phyloP scores from a whole-genome alignment of 2,888 invertebrate species.

The Actias luna region DNA sequence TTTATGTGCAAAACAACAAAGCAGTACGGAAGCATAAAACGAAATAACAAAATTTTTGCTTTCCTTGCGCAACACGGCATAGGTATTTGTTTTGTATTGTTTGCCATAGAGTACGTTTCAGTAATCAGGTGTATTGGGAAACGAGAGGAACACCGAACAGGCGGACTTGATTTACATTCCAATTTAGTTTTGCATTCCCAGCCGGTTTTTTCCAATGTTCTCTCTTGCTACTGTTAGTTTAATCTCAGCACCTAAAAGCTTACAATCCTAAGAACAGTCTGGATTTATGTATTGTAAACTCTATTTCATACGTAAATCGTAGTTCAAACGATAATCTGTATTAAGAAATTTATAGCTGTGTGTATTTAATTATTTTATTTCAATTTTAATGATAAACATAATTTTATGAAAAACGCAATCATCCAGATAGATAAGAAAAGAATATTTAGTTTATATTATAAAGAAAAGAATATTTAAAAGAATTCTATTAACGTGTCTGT shows the following conservation, averaged over 20 bases:
- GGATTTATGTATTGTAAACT: background rate
- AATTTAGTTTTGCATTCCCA: conserved; percentile 66
- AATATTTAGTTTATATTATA: too few species aligned
- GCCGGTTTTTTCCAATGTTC: conserved; percentile 46
- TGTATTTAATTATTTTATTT: too few species aligned
- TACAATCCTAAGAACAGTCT: background rate
- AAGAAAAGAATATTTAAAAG: too few species aligned
- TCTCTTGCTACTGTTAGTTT: conserved; percentile 22
- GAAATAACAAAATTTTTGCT: conserved; percentile 9
- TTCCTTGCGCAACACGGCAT: conserved; percentile 8
- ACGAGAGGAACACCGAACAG: conserved; percentile 58
- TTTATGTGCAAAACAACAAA: background rate
- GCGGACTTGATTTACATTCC: conserved; percentile 72
- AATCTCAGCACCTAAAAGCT: conserved; percentile 28
- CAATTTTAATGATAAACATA: too few species aligned
- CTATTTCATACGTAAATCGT: too few species aligned
- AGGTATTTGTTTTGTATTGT: conserved; percentile 34
- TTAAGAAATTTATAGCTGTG: too few species aligned
- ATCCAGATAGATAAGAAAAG: too few species aligned
- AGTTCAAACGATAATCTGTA: too few species aligned
- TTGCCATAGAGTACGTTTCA: conserved; percentile 47
- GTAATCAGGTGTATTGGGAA: conserved; percentile 68
- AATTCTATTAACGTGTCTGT: too few species aligned
- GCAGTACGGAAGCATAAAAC: background rate
- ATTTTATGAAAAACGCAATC: too few species aligned